phyloP scores from a whole-genome alignment of 2,797 vertebrate species.

The Labroides dimidiatus region DNA sequence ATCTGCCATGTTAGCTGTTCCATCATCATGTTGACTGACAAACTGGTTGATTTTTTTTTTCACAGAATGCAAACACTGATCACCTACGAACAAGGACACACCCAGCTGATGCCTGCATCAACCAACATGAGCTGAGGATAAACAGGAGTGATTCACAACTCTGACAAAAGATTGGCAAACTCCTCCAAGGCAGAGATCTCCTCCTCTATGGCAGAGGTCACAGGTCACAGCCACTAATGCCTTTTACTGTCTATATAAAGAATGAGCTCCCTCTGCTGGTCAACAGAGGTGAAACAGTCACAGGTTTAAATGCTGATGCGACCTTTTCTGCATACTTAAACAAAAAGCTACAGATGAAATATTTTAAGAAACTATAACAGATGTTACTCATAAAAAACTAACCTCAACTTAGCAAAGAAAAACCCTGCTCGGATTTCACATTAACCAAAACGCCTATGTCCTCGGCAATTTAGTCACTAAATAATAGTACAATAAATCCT shows the following conservation, averaged over 20 bases:
- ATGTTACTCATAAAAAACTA: too few species aligned
- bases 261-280: constrained; percentile 66
- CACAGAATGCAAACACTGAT: constrained; percentile 38
- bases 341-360: too few species aligned
- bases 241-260: constrained; percentile 14
- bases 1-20: constrained; percentile 35
- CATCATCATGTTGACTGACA: constrained; percentile 38
- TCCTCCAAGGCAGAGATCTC: not conserved
- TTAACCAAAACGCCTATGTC: too few species aligned
- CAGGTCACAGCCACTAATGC: constrained; percentile 1
- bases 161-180: constrained; percentile 7
- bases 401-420: too few species aligned
- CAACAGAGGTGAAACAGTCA: not conserved
- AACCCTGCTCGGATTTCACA: too few species aligned
- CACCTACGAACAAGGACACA: not conserved
- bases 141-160: not conserved
- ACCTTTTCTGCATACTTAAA: not conserved
- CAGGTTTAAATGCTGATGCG: not conserved
- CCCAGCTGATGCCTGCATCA: not conserved
- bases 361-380: too few species aligned
- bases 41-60: constrained; percentile 38
- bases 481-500: too few species aligned
- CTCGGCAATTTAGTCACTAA: too few species aligned
- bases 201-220: constrained; percentile 22
- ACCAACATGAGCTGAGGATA: not conserved